Evolutionary conservation across 1,140 invertebrate genomes (phyloP).

Genomic region (Ceratina japonica): DNA sequence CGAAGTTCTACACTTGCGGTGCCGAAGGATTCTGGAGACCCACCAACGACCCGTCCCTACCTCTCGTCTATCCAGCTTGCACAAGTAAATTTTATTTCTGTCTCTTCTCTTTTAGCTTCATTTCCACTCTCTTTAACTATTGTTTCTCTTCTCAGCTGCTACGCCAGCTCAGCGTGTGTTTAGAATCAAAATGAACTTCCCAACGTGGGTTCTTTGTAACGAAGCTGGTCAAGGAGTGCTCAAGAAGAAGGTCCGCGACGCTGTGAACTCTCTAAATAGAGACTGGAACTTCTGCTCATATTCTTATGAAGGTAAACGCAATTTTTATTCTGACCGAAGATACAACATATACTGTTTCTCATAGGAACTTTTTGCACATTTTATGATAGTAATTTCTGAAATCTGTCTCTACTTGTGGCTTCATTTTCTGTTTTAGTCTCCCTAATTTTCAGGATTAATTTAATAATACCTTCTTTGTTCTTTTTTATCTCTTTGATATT

Average conservation of each 20-base stretch:
- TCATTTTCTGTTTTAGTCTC: too few species aligned
- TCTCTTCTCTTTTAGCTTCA: background rate
- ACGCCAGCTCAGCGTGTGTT: constrained; percentile 94
- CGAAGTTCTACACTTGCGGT: constrained; percentile 97
- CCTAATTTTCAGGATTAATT: too few species aligned
- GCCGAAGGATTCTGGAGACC: constrained; percentile 98
- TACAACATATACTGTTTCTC: background rate
- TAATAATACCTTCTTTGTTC: too few species aligned
- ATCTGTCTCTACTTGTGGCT: too few species aligned
- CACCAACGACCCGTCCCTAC: constrained; percentile 87
- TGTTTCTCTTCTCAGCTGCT: constrained; percentile 80
- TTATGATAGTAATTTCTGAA: too few species aligned
- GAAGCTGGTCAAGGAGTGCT: constrained; percentile 95
- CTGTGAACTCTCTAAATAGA: constrained; percentile 92
- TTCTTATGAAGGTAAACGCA: constrained; percentile 85
- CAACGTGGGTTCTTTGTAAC: constrained; percentile 95
- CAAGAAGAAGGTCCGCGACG: constrained; percentile 91
- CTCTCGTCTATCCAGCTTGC: constrained; percentile 93
- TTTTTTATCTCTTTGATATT: too few species aligned
- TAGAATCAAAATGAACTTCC: constrained; percentile 95
- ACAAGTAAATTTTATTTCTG: constrained; percentile 82
- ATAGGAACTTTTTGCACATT: constrained; percentile 68
- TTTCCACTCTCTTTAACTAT: background rate
- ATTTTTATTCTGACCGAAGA: too few species aligned
- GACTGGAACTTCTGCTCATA: constrained; percentile 97